These are phyloP conservation scores for Campoplex nolae DNA, from an alignment of 2,888 invertebrate genomes.

Conservation along the genomic window DNA sequence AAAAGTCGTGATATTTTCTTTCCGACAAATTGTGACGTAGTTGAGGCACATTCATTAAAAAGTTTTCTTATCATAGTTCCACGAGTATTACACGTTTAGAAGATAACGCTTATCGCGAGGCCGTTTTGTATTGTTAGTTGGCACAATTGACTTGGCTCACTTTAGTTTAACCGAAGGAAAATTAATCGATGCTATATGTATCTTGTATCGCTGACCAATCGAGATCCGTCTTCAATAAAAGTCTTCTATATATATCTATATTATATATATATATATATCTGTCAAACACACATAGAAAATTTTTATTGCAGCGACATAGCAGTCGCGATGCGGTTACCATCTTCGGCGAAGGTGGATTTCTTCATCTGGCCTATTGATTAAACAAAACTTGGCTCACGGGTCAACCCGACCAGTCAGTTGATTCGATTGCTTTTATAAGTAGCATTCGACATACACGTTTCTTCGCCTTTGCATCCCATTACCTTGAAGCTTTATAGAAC, in stretches of 20 bases:
- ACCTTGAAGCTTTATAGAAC: slow-evolving; percentile 29
- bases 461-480: slow-evolving; percentile 43
- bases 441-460: slow-evolving; percentile 34
- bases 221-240: neutral
- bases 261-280: neutral
- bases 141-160: slow-evolving; percentile 59
- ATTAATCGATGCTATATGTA: slow-evolving; percentile 28
- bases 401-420: slow-evolving; percentile 39
- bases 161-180: slow-evolving; percentile 32
- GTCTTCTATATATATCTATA: neutral
- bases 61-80: slow-evolving; percentile 41
- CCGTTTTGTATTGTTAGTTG: slow-evolving; percentile 38
- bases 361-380: slow-evolving; percentile 54
- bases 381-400: slow-evolving; percentile 61
- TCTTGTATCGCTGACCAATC: neutral
- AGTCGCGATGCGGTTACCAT: slow-evolving; percentile 12
- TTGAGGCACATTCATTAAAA: slow-evolving; percentile 6
- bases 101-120: slow-evolving; percentile 59
- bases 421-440: slow-evolving; percentile 53
- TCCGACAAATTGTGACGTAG: neutral
- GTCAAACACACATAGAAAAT: neutral
- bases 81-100: slow-evolving; percentile 38
- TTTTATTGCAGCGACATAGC: slow-evolving; percentile 3
- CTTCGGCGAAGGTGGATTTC: slow-evolving; percentile 47
- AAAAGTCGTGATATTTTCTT: neutral